Base-by-base conservation (phyloP, 2,888 invertebrate species). In the Sinopyrophorus schimmeli region DNA sequence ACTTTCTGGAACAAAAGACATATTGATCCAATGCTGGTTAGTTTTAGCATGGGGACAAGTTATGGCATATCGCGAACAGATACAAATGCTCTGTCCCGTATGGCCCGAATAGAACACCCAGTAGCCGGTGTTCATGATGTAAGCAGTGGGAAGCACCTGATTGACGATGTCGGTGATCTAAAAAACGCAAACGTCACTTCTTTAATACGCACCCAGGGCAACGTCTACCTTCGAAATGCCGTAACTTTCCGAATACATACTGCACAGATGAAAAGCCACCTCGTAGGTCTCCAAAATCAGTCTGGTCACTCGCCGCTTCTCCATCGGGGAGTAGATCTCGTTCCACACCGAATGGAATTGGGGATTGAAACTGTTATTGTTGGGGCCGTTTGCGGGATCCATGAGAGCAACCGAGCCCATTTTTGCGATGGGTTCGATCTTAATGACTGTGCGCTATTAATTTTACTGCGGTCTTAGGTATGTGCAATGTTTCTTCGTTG, bases 171-270 rank as follows among this genome's bases (percentile, higher is more conserved):
- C 64, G 16, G 65, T 47, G 9, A 58, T 21, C 53, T 53, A 16
- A 32, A 41, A 27, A 2, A 18, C 23, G 21, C 9, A 12, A n/a
- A 5, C 3, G 3, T 9, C 1, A 9, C 5, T 21, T 21, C 5
- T 21, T 21, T 2, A 21, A 2, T 2, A 21, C 21, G 2, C 5
- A 7, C 3, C 2, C 21, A 24, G n/a, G n/a, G 11, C 11, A 4
- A 2, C 1, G 11, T 53, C 71, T 72, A 55, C 74, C 74, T 10
- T 72, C 68, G 31, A 69, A 51, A 3, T 69, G 31, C 55, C 71
- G 53, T 74, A 74, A 7, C 17, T 11, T 5, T 7, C 32, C 3
- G 47, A 35, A 31, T 41, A 54, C 2, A 21, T 34, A 32, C 55
- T 57, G 17, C 42, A 47, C 10, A 53, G 20, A 12, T 38, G 23